Evolutionary conservation across 2,797 vertebrate genomes (phyloP).

Genomic region (Emys orbicularis): DNA sequence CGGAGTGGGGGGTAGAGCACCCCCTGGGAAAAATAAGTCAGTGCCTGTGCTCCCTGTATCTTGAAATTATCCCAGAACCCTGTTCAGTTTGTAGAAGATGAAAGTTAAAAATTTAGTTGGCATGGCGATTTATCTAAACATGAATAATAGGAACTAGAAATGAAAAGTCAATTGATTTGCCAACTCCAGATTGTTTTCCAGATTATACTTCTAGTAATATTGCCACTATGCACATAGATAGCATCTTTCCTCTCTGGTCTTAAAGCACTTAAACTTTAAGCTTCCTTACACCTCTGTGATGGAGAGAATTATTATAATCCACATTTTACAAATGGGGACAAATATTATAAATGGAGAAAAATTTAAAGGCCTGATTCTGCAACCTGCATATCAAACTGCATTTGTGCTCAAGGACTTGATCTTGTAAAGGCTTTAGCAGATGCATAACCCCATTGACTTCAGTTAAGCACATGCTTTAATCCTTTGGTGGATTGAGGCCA

Average conservation of each 20-base stretch:
- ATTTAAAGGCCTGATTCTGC: neutral
- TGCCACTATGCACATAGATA: neutral
- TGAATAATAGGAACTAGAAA: neutral
- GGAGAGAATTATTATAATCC: neutral
- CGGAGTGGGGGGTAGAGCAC: too few relatives aligned
- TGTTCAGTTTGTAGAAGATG: neutral
- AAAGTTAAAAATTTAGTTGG: neutral
- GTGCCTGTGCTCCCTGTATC: neutral
- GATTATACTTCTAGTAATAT: neutral
- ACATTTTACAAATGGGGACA: neutral
- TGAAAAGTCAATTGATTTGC: neutral
- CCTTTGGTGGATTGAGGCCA: neutral
- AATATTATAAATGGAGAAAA: neutral
- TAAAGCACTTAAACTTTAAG: neutral
- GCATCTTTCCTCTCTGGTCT: neutral
- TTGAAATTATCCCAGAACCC: neutral
- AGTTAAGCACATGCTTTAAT: neutral
- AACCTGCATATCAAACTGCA: neutral
- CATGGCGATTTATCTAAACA: neutral
- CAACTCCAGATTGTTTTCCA: neutral
- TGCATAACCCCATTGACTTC: neutral
- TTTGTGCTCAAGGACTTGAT: neutral
- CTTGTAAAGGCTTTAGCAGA: neutral
- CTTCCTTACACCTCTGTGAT: neutral
- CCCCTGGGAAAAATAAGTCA: too few relatives aligned